Conservation (phyloP, 1,140 invertebrate species). For the Tetraneura akinire region DNA sequence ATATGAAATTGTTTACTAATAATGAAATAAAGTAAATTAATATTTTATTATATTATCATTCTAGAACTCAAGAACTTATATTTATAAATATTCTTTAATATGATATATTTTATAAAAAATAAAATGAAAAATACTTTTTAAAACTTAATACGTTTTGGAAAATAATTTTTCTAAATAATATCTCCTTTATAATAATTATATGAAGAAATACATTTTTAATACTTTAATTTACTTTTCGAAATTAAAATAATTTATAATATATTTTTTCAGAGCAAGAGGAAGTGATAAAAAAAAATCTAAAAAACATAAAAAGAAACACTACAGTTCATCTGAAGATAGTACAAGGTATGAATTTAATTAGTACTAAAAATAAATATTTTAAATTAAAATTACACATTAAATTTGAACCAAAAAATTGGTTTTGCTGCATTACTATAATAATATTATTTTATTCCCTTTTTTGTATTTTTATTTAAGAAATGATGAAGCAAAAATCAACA, state of each 20-base stretch:
- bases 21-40: neutral
- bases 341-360: constrained; percentile 34
- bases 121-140: neutral
- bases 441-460: neutral
- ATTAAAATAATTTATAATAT: constrained; percentile 18
- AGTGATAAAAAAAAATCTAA: constrained; percentile 53
- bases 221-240: neutral
- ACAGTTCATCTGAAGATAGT: constrained; percentile 35
- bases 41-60: neutral
- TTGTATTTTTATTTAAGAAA: neutral
- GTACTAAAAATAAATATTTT: neutral
- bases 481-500: constrained; percentile 4
- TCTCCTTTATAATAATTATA: neutral
- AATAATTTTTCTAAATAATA: neutral
- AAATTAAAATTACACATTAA: neutral
- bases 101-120: neutral
- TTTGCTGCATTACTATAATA: no score
- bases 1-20: neutral
- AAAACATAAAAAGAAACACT: constrained; percentile 53
- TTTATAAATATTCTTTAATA: neutral
- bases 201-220: neutral
- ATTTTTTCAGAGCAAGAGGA: constrained; percentile 55
- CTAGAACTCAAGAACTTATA: no score
- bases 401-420: no score
- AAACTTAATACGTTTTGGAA: no score